phyloP scores from a whole-genome alignment of 2,888 invertebrate species.

The Cheilosia vulpina region DNA sequence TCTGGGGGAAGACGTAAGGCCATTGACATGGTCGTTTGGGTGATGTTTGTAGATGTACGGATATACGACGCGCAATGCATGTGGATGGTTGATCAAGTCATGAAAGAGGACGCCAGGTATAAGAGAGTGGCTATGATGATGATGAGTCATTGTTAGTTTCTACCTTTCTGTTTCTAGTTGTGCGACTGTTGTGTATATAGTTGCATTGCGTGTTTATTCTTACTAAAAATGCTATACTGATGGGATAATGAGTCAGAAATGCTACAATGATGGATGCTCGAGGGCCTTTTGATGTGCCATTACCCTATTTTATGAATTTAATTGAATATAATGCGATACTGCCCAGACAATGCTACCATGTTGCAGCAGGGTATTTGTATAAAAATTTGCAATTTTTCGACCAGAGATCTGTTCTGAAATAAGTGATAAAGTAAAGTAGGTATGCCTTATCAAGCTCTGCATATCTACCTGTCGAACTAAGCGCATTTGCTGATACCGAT shows the following conservation, averaged over 20 bases:
- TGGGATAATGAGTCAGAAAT: conserved; percentile 35
- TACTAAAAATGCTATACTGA: background rate
- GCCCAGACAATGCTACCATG: no score
- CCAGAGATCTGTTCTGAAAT: no score
- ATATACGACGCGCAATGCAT: conserved; percentile 2
- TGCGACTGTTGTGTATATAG: background rate
- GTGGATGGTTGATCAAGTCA: conserved; percentile 24
- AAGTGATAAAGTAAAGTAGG: no score
- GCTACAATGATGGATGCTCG: background rate
- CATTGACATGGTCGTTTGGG: conserved; percentile 34
- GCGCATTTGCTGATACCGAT: no score
- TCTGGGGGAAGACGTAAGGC: conserved; percentile 26
- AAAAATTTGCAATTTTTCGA: no score
- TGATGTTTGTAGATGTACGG: conserved; percentile 6
- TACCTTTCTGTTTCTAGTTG: background rate
- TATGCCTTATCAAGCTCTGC: no score
- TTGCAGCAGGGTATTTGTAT: no score
- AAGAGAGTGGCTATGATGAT: conserved; percentile 7
- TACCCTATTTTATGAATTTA: no score
- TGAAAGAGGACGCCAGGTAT: background rate
- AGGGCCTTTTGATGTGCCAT: no score
- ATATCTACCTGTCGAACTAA: no score
- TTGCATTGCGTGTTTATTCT: background rate
- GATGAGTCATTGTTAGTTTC: conserved; percentile 1
- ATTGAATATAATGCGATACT: no score